phyloP scores from a whole-genome alignment of 2,797 vertebrate species.

The Huso huso region DNA sequence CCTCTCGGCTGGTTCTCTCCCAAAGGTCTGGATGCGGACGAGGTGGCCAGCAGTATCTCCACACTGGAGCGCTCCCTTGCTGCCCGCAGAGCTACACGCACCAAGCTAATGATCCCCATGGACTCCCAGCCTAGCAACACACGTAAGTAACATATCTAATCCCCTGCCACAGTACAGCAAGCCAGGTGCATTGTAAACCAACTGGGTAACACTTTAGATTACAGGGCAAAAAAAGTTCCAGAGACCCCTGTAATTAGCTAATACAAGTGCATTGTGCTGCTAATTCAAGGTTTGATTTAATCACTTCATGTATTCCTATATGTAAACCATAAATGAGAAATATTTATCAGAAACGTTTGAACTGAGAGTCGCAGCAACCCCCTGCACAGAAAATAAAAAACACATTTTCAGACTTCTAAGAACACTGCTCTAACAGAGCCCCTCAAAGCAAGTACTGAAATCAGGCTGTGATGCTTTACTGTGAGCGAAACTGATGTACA shows the following conservation, averaged over 20 bases:
- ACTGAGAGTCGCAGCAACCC: background rate
- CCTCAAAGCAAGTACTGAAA: too few species aligned
- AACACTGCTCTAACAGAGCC: too few species aligned
- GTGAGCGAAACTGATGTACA: too few species aligned
- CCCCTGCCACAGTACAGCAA: slow-evolving; percentile 12
- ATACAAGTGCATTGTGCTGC: background rate
- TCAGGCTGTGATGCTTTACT: too few species aligned
- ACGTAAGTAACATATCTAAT: slow-evolving; percentile 51
- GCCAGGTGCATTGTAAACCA: slow-evolving; percentile 16
- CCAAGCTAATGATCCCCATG: slow-evolving; percentile 93
- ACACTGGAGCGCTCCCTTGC: slow-evolving; percentile 81
- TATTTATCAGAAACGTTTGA: background rate
- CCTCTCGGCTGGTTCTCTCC: background rate
- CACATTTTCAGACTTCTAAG: too few species aligned
- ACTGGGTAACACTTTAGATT: background rate
- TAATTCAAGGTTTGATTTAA: slow-evolving; percentile 3
- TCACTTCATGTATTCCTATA: background rate
- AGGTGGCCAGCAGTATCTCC: slow-evolving; percentile 79
- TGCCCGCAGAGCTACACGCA: slow-evolving; percentile 71
- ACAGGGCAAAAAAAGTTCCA: background rate
- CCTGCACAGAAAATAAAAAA: too few species aligned
- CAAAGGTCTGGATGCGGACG: slow-evolving; percentile 72
- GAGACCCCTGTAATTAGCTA: background rate
- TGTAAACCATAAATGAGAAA: background rate
- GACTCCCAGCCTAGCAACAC: slow-evolving; percentile 82